phyloP scores from a whole-genome alignment of 2,797 vertebrate genomes.

The Tarsius wallacei region DNA sequence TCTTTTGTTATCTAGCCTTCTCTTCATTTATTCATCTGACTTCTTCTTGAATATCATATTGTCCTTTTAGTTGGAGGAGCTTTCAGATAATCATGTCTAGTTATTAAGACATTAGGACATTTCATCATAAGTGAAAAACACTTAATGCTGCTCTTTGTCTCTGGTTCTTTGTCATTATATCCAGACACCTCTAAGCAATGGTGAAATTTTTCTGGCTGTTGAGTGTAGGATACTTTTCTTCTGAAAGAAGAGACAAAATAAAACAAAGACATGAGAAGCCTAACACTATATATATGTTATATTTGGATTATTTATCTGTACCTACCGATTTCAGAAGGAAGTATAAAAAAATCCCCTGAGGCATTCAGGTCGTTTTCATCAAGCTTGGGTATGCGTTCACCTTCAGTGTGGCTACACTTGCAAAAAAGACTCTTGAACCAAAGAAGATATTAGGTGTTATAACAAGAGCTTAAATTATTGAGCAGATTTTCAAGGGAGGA shows the following conservation, averaged over 20 bases:
- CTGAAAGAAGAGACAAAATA: constrained; percentile 28
- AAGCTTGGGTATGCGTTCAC: not conserved
- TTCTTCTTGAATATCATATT: not conserved
- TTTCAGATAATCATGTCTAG: constrained; percentile 26
- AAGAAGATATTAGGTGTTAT: not conserved
- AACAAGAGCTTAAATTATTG: constrained; percentile 33
- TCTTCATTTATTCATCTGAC: not conserved
- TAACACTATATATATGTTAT: no score
- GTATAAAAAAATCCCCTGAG: not conserved
- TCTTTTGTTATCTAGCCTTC: not conserved
- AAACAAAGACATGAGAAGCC: not conserved
- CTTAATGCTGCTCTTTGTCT: not conserved
- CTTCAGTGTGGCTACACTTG: not conserved
- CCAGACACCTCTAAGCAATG: not conserved
- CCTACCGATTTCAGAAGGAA: constrained; percentile 35
- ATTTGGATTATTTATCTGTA: not conserved
- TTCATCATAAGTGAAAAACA: not conserved
- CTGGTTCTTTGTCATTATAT: not conserved
- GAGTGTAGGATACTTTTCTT: not conserved
- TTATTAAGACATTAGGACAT: constrained; percentile 12
- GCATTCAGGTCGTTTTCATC: not conserved
- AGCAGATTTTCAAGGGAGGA: not conserved
- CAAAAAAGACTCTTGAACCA: constrained; percentile 31
- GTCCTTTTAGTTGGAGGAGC: not conserved
- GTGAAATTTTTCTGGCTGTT: not conserved